Percentiles rank a stretch among this genome's conserved stretches.
Conservation (phyloP, 2,797 vertebrate genomes). For the Hippopotamyrus pictus region DNA sequence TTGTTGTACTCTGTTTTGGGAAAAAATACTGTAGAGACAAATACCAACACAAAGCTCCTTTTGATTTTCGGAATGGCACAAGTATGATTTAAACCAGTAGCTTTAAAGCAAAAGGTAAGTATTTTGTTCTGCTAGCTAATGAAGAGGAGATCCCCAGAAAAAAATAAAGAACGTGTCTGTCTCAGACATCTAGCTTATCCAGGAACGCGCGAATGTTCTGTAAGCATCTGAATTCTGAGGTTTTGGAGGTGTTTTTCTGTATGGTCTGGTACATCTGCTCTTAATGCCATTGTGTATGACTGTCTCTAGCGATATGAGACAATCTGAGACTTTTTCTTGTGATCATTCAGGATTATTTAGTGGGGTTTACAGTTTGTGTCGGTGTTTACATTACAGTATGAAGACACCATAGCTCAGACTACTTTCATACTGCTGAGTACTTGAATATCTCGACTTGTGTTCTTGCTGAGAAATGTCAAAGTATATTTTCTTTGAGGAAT, state of each 20-base stretch:
- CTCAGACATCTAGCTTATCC: background rate
- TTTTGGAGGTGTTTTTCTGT: background rate
- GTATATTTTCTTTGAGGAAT: slow-evolving; percentile 12
- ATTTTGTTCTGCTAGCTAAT: background rate
- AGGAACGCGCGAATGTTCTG: background rate
- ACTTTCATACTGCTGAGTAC: background rate
- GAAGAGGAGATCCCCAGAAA: background rate
- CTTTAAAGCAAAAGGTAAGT: background rate
- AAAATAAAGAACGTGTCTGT: background rate
- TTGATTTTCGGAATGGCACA: background rate
- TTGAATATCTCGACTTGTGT: background rate
- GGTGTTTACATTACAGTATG: background rate
- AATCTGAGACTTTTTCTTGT: background rate
- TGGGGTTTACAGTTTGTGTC: background rate
- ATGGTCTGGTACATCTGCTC: background rate
- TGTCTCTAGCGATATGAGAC: background rate
- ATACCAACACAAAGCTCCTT: background rate
- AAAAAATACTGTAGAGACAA: background rate
- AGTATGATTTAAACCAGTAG: background rate
- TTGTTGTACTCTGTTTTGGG: background rate
- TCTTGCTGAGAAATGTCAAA: background rate
- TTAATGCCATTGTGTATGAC: background rate
- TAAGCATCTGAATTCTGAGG: background rate
- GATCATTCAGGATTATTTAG: background rate
- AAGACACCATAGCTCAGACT: background rate